phyloP scores from a whole-genome alignment of 2,113 vertebrate species.

The Strigops habroptila region DNA sequence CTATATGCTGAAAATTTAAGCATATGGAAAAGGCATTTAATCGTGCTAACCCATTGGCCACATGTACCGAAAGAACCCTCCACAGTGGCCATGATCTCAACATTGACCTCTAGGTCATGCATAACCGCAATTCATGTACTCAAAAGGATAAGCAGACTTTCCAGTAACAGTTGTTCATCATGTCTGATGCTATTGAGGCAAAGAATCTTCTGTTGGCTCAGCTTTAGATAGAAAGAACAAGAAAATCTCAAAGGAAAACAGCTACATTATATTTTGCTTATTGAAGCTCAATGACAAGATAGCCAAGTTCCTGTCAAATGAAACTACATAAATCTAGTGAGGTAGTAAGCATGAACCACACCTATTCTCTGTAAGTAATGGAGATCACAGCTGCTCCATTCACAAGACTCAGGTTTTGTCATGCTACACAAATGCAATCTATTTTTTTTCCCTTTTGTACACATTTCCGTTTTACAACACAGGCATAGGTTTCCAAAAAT shows the following conservation, averaged over 20 bases:
- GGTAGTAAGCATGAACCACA: background rate
- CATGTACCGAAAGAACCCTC: background rate
- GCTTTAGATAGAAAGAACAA: background rate
- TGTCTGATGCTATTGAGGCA: background rate
- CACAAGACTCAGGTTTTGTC: background rate
- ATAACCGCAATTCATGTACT: background rate
- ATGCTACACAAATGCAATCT: background rate
- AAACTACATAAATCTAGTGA: background rate
- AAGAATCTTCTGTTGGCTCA: background rate
- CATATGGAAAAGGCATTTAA: background rate
- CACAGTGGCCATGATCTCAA: background rate
- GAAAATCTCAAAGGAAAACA: conserved; percentile 29
- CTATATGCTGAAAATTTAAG: background rate
- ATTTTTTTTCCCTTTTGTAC: background rate
- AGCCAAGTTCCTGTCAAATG: conserved; percentile 15
- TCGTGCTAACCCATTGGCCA: background rate
- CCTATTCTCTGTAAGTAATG: conserved; percentile 39
- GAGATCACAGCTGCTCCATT: conserved; percentile 22
- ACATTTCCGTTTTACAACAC: conserved; percentile 5
- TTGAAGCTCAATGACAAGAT: background rate
- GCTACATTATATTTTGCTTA: conserved; percentile 1
- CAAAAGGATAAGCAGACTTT: background rate
- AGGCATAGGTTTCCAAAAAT: background rate
- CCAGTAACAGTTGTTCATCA: background rate
- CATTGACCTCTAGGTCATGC: background rate